These are phyloP conservation scores for Atherinosoma microstoma DNA, from an alignment of 2,797 vertebrate species.

Conservation along the genomic window DNA sequence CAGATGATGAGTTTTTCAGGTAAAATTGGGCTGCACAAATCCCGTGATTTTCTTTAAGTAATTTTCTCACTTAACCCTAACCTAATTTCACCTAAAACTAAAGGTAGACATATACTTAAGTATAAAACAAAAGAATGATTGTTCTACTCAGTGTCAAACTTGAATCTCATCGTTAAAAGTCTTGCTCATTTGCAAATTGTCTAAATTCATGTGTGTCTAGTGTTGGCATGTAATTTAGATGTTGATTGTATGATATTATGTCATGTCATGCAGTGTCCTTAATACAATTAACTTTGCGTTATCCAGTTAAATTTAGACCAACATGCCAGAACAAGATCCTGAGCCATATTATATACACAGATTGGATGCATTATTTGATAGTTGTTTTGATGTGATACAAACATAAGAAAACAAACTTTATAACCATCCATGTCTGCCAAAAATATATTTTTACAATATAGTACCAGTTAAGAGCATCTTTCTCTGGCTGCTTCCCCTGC, in stretches of 20 bases:
- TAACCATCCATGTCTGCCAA: not conserved
- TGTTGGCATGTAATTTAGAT: too few species aligned
- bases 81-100: too few species aligned
- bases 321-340: not conserved
- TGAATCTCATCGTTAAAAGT: not conserved
- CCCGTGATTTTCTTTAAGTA: too few species aligned
- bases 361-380: not conserved
- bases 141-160: not conserved
- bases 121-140: not conserved
- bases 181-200: too few species aligned
- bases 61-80: too few species aligned
- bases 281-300: not conserved
- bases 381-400: not conserved
- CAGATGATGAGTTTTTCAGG: too few species aligned
- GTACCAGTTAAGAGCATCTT: slow-evolving; percentile 15
- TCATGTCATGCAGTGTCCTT: too few species aligned
- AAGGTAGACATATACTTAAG: too few species aligned
- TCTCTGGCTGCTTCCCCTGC: not conserved
- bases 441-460: slow-evolving; percentile 6
- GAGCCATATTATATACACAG: not conserved
- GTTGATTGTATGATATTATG: too few species aligned
- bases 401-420: not conserved
- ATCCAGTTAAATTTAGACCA: not conserved
- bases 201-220: too few species aligned
- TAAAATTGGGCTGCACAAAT: too few species aligned